Base-by-base conservation (phyloP, 2,888 invertebrate genomes). In the Meiosimyza platycephala region DNA sequence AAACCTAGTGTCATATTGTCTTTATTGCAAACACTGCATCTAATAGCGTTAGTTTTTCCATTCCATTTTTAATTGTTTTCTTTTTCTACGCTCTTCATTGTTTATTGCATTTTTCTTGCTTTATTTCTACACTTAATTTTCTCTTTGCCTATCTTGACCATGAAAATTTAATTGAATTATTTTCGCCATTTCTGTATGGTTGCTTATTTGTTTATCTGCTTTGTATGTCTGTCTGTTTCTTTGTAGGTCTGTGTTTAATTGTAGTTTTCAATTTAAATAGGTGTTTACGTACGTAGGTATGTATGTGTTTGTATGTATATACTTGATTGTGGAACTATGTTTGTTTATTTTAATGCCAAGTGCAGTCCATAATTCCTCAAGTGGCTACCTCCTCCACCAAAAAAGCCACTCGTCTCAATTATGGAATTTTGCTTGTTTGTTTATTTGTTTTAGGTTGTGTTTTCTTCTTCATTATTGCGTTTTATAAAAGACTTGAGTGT, bases 151-250 rank as follows among this genome's bases (percentile, higher is more conserved):
- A 54, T 70, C 72, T 74, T 75, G 77, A 73, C 76, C 76, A 74
- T 77, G 76, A 75, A 76, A 76, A 74, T 72, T 40, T 75, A 77
- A 77, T 75, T 77, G 72, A 76, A 76, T 76, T 73, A 75, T 72
- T 72, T 18, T 48, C 15, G 12, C 9, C 62, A 63, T 52, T 59
- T 66, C 33, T 52, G 9, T 48, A 7, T n/a, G 22, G 57, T 16
- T 51, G 22, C 22, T 57, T 57, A 6, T 16, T 57, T 57, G 28
- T 57, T 57, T 63, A 48, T 64, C 65, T 51, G 51, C 64, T 47
- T 74, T 47, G 1, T 68, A 65, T 59, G 48, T 70, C 16, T 64
- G 59, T 63, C 18, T 70, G 40, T 55, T 57, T 33, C n/a, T 70
- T 22, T 52, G 51, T 67, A 15, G 13, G 50, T 70, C 52, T 68